These are phyloP conservation scores for Tribolium madens DNA, from an alignment of 1,140 invertebrate species.

Conservation along the genomic window DNA sequence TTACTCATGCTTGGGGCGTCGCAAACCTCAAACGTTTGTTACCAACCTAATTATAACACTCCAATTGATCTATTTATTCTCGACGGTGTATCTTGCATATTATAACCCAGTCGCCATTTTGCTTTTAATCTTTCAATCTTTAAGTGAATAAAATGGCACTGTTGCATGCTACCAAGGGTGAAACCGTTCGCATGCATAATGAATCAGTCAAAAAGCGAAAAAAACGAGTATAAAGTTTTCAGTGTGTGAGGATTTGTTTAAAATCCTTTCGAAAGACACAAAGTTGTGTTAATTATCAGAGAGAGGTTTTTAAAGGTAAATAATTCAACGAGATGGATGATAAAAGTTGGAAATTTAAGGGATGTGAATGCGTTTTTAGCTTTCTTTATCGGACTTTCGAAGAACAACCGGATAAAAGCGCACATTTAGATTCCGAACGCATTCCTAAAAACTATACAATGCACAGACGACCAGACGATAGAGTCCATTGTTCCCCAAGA, in stretches of 20 bases:
- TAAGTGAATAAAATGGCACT: slow-evolving; percentile 7
- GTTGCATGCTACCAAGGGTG: slow-evolving; percentile 26
- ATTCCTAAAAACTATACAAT: slow-evolving; percentile 39
- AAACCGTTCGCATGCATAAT: slow-evolving; percentile 34
- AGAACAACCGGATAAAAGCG: slow-evolving; percentile 31
- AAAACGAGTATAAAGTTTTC: not conserved
- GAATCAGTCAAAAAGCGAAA: slow-evolving; percentile 11
- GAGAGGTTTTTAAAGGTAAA: slow-evolving; percentile 20
- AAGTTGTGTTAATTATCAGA: slow-evolving; percentile 15
- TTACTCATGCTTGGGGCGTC: not conserved
- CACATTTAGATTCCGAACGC: slow-evolving; percentile 35
- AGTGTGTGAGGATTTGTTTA: slow-evolving; percentile 3
- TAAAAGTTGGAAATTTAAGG: slow-evolving; percentile 4
- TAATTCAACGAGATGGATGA: slow-evolving; percentile 8
- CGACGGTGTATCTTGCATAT: not conserved
- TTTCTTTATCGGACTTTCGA: slow-evolving; percentile 20
- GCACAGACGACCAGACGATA: slow-evolving; percentile 32
- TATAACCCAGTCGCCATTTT: not conserved
- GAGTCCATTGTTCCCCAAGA: slow-evolving; percentile 24
- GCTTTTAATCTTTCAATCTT: not conserved
- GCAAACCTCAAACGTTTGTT: slow-evolving; percentile 16
- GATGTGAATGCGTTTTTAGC: not conserved
- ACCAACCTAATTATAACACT: slow-evolving; percentile 20
- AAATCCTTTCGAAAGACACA: not conserved
- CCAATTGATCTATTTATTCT: slow-evolving; percentile 17